Percentiles rank a stretch among this genome's conserved stretches.
Evolutionary conservation across 2,113 vertebrate species (phyloP).

Genomic region (Pachyramphus minor): DNA sequence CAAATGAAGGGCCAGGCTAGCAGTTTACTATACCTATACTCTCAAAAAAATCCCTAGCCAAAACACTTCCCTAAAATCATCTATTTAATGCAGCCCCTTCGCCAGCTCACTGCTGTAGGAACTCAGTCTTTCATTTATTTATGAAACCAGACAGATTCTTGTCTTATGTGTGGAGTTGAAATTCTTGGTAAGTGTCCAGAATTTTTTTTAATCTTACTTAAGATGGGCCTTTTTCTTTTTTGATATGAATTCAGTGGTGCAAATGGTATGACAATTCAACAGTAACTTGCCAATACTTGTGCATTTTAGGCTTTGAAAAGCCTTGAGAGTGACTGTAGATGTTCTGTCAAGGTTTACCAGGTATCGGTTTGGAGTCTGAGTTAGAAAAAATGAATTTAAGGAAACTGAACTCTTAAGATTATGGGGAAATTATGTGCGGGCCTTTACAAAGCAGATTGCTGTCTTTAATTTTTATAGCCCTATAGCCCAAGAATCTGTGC

Average conservation of each 20-base stretch:
- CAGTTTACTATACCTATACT: constrained; percentile 61
- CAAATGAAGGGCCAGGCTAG: neutral
- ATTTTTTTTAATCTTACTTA: neutral
- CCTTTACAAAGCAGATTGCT: neutral
- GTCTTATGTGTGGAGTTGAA: neutral
- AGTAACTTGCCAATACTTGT: neutral
- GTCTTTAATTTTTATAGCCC: neutral
- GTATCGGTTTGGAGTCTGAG: neutral
- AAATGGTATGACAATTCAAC: neutral
- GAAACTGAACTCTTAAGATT: neutral
- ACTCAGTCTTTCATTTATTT: constrained; percentile 19
- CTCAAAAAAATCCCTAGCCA: constrained; percentile 70
- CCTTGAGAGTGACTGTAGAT: neutral
- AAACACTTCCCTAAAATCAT: constrained; percentile 78
- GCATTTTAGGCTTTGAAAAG: neutral
- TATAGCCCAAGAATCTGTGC: neutral
- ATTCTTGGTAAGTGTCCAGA: constrained; percentile 64
- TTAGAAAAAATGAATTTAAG: neutral
- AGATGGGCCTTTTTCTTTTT: neutral
- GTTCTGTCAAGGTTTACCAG: neutral
- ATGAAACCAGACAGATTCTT: neutral
- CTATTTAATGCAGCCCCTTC: constrained; percentile 71
- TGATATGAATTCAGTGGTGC: neutral
- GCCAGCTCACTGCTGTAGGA: constrained; percentile 41
- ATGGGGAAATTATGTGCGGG: accelerated